phyloP scores from a whole-genome alignment of 2,888 invertebrate genomes.

The Polydrusus tereticollis region DNA sequence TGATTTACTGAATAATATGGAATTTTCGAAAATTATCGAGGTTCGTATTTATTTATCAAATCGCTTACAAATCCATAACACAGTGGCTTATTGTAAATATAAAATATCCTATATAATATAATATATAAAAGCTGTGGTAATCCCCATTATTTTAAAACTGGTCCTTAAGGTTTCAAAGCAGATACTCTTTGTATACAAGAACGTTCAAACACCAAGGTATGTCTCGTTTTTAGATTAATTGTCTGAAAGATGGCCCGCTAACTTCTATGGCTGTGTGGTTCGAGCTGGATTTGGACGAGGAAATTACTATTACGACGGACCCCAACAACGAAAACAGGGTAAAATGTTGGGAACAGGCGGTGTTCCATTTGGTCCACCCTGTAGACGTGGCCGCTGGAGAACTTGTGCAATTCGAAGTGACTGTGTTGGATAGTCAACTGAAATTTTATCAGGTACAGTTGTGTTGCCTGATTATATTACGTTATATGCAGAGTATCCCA shows the following conservation, averaged over 20 bases:
- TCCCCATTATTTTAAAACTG: too few species aligned
- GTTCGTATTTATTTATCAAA: constrained; percentile 16
- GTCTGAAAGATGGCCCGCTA: constrained; percentile 57
- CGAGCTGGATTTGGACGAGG: constrained; percentile 76
- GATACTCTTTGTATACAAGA: too few species aligned
- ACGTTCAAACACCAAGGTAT: too few species aligned
- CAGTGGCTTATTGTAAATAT: too few species aligned
- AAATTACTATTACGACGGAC: constrained; percentile 73
- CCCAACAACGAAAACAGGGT: constrained; percentile 69
- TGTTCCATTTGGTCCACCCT: constrained; percentile 74
- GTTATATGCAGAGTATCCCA: too few species aligned
- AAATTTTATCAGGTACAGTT: constrained; percentile 61
- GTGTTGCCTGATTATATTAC: too few species aligned
- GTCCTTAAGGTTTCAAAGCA: too few species aligned
- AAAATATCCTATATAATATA: too few species aligned
- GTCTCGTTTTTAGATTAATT: constrained; percentile 24
- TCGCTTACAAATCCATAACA: background rate
- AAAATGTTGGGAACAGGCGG: constrained; percentile 84
- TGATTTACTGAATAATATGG: constrained; percentile 55
- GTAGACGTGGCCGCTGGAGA: constrained; percentile 52
- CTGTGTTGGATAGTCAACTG: constrained; percentile 63
- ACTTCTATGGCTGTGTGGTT: constrained; percentile 82
- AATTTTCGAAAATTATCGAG: constrained; percentile 52
- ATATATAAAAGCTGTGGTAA: too few species aligned
- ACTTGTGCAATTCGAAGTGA: constrained; percentile 53